Conservation (phyloP, 2,113 vertebrate genomes). For the Poeciliopsis retropinna region DNA sequence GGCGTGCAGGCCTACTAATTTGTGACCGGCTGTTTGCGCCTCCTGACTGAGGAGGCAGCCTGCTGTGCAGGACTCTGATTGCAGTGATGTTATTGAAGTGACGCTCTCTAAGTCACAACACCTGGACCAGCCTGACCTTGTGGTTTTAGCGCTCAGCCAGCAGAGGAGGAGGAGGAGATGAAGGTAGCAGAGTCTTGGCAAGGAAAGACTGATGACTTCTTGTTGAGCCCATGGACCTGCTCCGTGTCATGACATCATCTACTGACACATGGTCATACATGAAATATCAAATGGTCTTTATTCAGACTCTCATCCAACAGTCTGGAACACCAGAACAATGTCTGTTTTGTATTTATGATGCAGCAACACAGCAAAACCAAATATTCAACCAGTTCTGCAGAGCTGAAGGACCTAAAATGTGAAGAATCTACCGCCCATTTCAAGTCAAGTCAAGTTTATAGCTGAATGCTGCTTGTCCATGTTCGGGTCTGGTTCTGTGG, state of each 20-base stretch:
- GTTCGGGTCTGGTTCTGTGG: too few relatives aligned
- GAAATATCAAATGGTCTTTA: neutral
- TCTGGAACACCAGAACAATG: neutral
- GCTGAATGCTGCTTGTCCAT: too few relatives aligned
- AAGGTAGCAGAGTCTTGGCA: slow-evolving; percentile 13
- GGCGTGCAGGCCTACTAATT: slow-evolving; percentile 50
- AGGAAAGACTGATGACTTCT: slow-evolving; percentile 10
- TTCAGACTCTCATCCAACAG: neutral
- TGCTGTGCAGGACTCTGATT: slow-evolving; percentile 57
- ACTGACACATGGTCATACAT: neutral
- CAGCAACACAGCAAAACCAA: neutral
- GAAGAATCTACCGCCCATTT: neutral
- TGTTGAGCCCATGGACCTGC: neutral
- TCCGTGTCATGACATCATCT: neutral
- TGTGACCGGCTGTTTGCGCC: slow-evolving; percentile 66
- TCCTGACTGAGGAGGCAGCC: slow-evolving; percentile 43
- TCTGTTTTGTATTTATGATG: neutral
- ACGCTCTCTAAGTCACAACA: slow-evolving; percentile 61
- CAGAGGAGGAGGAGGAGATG: neutral
- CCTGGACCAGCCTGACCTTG: slow-evolving; percentile 39
- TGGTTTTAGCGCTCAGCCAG: neutral
- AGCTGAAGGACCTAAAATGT: too few relatives aligned
- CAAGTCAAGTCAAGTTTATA: neutral
- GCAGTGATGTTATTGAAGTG: slow-evolving; percentile 52
- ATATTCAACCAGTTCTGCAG: neutral